Evolutionary conservation across 2,113 vertebrate species (phyloP), one percentile per base, ranked within the genome.

Genomic region (Crypturellus undulatus): DNA sequence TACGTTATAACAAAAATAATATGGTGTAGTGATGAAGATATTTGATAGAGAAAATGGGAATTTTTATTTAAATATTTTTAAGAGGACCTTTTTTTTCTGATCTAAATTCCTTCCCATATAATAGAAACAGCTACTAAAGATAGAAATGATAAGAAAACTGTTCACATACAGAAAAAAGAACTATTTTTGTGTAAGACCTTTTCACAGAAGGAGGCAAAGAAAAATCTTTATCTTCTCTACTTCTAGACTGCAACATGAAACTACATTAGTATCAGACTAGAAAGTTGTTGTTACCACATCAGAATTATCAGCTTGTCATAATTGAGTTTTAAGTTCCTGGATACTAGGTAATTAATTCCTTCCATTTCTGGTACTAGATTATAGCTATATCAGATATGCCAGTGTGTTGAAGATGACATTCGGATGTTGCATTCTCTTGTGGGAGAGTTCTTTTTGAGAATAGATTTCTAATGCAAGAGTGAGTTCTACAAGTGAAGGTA

Each of bases 231-330:
- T 64, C 36, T 81, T 89, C 45, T 43, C 32, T 63, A 2, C 59
- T 79, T 79, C 36, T 82, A 69, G 42, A 84, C 0, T 77, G 76
- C 6, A 2, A 63, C 68, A 92, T 84, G 54, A 84, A 79, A 87
- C 79, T 89, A 56, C 62, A 70, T 92, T 67, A 73, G 87, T 91
- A 95, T 89, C 90, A 90, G 79, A 91, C 75, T 12, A 77, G 71
- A 73, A 82, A 63, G 43, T 85, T 94, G 76, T 94, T 94, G 76
- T 94, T 94, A 85, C 76, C 68, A 34, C 56, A 73, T 94, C 82
- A 94, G 87, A 94, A 92, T 92, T 94, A 83, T 88, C 89, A 94
- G 75, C 87, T 95, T 93, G 84, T 92, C 94, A 90, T 85, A 69
- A 87, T 94, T 73, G 45, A 87, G 89, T 94, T 96, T 94, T 80